Percentiles rank a stretch among this genome's conserved stretches.
These are phyloP conservation scores for Astropecten irregularis DNA, from an alignment of 53 echinoderm and acorn worm genomes.

Conservation along the genomic window DNA sequence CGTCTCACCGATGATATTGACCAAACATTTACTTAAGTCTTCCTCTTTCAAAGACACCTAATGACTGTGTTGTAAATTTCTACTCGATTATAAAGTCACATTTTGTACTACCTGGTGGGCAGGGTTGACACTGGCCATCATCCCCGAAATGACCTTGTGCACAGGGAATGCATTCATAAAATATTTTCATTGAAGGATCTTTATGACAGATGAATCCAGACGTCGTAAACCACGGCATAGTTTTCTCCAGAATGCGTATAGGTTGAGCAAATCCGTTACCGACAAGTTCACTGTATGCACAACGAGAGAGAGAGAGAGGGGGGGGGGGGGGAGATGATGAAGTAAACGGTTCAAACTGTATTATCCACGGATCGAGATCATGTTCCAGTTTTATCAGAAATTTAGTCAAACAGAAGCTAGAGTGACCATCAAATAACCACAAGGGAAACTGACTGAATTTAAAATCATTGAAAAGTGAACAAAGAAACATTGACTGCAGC, in stretches of 20 bases:
- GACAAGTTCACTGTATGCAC: not conserved
- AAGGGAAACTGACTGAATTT: too few species aligned
- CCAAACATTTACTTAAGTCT: not conserved
- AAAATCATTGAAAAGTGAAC: too few species aligned
- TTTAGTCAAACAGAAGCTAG: not conserved
- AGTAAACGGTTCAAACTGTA: not conserved
- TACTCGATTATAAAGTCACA: not conserved
- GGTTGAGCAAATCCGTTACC: not conserved
- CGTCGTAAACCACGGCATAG: not conserved
- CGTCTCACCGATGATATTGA: not conserved
- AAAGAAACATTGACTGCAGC: too few species aligned
- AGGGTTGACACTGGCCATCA: not conserved
- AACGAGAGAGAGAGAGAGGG: too few species aligned
- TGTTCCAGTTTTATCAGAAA: not conserved
- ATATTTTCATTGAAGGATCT: not conserved
- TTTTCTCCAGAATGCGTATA: not conserved
- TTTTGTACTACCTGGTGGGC: not conserved
- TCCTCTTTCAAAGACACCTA: not conserved
- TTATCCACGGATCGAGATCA: not conserved
- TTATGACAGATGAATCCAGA: not conserved
- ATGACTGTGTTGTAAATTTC: not conserved
- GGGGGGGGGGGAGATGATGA: not conserved
- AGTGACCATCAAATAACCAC: too few species aligned
- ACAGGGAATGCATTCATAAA: not conserved
- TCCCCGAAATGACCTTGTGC: not conserved